A percentile compares a stretch with the other conserved stretches of the same genome.
These are phyloP conservation scores for Allygus modestus DNA, from an alignment of 2,888 invertebrate species.

Conservation along the genomic window DNA sequence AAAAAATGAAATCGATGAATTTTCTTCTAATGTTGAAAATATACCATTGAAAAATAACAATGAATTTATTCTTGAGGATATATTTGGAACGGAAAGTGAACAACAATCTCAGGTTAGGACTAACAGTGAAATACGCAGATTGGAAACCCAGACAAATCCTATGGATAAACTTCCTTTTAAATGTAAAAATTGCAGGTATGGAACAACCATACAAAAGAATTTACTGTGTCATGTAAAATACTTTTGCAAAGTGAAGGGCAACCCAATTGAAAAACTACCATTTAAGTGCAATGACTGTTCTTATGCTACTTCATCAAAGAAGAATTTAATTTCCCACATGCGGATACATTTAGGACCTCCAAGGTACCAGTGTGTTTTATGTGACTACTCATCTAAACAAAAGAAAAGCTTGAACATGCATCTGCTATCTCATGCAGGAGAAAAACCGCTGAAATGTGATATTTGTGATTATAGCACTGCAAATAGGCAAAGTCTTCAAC, in stretches of 20 bases:
- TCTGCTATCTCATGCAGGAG: conserved; percentile 37
- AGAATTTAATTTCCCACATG: conserved; percentile 49
- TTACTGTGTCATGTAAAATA: conserved; percentile 37
- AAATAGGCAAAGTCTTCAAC: conserved; percentile 30
- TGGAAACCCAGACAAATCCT: neutral
- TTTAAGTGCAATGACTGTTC: conserved; percentile 52
- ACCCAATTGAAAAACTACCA: conserved; percentile 35
- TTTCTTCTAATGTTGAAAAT: neutral
- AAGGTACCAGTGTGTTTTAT: conserved; percentile 36
- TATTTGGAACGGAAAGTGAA: neutral
- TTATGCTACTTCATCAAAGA: conserved; percentile 30
- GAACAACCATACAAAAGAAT: conserved; percentile 41
- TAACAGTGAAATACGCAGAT: neutral
- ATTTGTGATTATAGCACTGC: conserved; percentile 44
- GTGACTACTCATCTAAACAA: conserved; percentile 46
- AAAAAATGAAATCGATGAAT: conserved; percentile 2
- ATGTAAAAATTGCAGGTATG: conserved; percentile 34
- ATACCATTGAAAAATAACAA: neutral
- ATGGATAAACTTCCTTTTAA: conserved; percentile 47
- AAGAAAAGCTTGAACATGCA: conserved; percentile 50
- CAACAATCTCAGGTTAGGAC: neutral
- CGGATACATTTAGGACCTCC: conserved; percentile 31
- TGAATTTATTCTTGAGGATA: neutral
- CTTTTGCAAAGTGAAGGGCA: conserved; percentile 42
- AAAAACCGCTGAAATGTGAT: conserved; percentile 32